phyloP scores from a whole-genome alignment of 2,113 vertebrate species.

The Coracopsis vasa region DNA sequence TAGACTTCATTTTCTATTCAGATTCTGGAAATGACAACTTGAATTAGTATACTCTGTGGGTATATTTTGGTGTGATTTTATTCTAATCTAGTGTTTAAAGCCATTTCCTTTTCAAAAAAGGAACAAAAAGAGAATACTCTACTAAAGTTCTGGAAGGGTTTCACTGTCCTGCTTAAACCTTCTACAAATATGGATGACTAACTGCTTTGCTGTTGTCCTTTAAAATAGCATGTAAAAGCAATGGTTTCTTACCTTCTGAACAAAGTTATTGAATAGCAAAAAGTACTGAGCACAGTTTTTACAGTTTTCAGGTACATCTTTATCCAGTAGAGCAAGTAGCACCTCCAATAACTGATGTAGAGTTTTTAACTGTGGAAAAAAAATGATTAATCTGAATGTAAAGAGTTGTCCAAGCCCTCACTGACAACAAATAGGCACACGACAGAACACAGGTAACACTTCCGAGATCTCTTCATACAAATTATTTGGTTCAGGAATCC shows the following conservation, averaged over 20 bases:
- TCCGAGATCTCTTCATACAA: not conserved
- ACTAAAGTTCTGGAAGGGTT: not conserved
- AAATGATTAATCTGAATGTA: not conserved
- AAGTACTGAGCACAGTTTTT: slow-evolving; percentile 99
- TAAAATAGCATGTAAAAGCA: not conserved
- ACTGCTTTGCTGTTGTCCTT: not conserved
- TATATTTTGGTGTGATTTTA: not conserved
- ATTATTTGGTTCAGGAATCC: not conserved
- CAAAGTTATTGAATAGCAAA: slow-evolving; percentile 94
- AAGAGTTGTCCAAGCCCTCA: not conserved
- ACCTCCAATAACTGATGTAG: slow-evolving; percentile 87
- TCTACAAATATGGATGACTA: not conserved
- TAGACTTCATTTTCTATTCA: not conserved
- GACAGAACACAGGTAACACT: not conserved
- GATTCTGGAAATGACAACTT: not conserved
- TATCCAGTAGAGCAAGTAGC: slow-evolving; percentile 92
- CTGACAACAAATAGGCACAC: not conserved
- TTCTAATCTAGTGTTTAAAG: not conserved
- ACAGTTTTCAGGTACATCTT: slow-evolving; percentile 97
- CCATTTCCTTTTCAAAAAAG: not conserved
- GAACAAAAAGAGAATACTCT: not conserved
- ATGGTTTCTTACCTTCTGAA: slow-evolving; percentile 86
- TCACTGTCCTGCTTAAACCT: not conserved
- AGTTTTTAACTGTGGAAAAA: slow-evolving; percentile 75
- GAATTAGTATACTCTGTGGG: not conserved